phyloP scores from a whole-genome alignment of 2,113 vertebrate genomes.

The Chroicocephalus ridibundus region DNA sequence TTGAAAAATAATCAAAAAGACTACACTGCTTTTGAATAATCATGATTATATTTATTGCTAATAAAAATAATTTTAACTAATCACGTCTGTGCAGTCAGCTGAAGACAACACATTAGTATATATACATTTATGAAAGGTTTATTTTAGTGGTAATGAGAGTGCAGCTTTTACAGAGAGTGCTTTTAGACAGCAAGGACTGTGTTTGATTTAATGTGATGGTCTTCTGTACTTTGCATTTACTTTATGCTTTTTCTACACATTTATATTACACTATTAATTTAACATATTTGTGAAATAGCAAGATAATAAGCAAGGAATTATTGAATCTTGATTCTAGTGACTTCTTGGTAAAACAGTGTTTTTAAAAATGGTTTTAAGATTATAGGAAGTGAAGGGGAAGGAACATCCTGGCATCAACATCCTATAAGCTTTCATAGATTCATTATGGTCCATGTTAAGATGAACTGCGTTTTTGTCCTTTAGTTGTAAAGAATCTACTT shows the following conservation, averaged over 20 bases:
- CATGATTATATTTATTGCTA: neutral
- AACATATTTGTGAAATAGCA: neutral
- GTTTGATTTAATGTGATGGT: neutral
- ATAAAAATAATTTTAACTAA: neutral
- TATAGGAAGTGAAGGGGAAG: neutral
- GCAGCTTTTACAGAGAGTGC: neutral
- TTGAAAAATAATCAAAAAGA: neutral
- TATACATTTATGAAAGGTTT: neutral
- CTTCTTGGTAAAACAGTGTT: neutral
- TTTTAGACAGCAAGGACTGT: neutral
- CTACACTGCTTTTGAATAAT: neutral
- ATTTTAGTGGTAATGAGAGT: neutral
- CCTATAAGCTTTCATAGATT: neutral
- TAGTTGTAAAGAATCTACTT: neutral
- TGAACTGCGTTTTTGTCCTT: neutral
- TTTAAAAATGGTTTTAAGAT: neutral
- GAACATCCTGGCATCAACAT: neutral
- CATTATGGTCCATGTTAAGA: neutral
- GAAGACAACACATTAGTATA: neutral
- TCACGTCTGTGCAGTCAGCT: neutral
- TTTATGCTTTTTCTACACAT: neutral
- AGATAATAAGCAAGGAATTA: neutral
- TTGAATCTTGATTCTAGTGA: neutral
- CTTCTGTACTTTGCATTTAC: neutral
- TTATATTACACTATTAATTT: neutral